A percentile compares a stretch with the other conserved stretches of the same genome.
Evolutionary conservation across 2,888 invertebrate species (phyloP).

Genomic region (Ophonus ardosiacus): DNA sequence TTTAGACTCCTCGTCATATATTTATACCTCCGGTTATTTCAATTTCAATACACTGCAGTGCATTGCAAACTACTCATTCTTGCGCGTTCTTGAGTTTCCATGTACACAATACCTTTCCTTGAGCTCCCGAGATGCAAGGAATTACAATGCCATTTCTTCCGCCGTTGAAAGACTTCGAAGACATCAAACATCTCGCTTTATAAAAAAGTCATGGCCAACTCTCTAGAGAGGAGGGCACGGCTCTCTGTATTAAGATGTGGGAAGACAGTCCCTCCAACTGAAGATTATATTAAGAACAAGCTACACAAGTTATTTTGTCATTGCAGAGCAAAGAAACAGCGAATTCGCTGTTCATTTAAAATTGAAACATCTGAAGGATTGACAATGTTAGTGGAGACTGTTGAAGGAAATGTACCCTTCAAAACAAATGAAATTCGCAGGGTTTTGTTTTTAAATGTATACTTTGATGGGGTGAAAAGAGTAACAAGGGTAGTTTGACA

Average conservation of each 20-base stretch:
- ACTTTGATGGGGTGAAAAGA: not conserved
- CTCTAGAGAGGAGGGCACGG: constrained; percentile 21
- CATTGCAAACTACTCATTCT: not conserved
- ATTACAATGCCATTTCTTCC: constrained; percentile 48
- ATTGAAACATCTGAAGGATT: constrained; percentile 9
- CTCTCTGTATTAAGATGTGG: constrained; percentile 48
- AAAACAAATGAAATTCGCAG: not conserved
- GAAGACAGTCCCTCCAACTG: constrained; percentile 27
- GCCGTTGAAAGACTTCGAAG: constrained; percentile 8
- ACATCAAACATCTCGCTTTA: constrained; percentile 55
- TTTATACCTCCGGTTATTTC: constrained; percentile 4
- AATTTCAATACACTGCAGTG: constrained; percentile 8
- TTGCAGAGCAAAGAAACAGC: not conserved
- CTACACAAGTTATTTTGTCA: constrained; percentile 46
- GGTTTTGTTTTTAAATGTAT: not conserved
- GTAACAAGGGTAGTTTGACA: too few relatives aligned
- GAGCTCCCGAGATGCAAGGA: constrained; percentile 9
- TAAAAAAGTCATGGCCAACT: constrained; percentile 52
- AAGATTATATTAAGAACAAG: constrained; percentile 44
- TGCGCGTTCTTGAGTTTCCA: not conserved
- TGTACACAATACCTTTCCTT: not conserved
- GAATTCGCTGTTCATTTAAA: constrained; percentile 28
- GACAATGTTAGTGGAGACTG: constrained; percentile 4
- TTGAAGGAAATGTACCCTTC: constrained; percentile 4
- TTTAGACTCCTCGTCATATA: not conserved